These are phyloP conservation scores for Diachasma alloeum DNA, from an alignment of 1,140 invertebrate genomes.

Conservation along the genomic window DNA sequence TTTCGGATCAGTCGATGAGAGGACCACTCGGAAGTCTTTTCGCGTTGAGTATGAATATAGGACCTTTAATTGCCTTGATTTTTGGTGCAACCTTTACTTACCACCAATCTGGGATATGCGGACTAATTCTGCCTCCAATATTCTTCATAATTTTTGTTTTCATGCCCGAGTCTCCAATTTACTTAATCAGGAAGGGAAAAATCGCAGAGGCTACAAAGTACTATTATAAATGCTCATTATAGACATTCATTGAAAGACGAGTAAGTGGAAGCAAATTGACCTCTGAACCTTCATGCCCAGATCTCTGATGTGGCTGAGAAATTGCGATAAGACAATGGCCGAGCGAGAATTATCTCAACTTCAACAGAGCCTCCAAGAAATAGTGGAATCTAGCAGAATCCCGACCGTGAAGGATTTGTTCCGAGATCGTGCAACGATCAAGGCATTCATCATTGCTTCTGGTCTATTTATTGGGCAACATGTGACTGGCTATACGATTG, in stretches of 20 bases:
- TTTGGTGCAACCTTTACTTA: slow-evolving; percentile 67
- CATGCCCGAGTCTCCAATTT: slow-evolving; percentile 71
- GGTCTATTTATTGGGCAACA: slow-evolving; percentile 59
- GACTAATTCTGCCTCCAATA: slow-evolving; percentile 58
- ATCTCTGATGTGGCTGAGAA: slow-evolving; percentile 66
- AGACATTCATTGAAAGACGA: slow-evolving; percentile 30
- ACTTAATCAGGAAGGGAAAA: slow-evolving; percentile 53
- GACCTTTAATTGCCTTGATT: slow-evolving; percentile 67
- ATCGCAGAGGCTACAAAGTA: slow-evolving; percentile 53
- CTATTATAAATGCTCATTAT: background rate
- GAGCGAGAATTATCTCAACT: slow-evolving; percentile 48
- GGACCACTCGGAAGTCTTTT: slow-evolving; percentile 67
- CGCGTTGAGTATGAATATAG: slow-evolving; percentile 59
- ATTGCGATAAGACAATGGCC: slow-evolving; percentile 53
- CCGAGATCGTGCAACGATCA: slow-evolving; percentile 50
- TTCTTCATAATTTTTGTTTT: slow-evolving; percentile 61
- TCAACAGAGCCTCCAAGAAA: slow-evolving; percentile 45
- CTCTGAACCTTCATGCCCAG: slow-evolving; percentile 36
- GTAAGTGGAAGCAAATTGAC: background rate
- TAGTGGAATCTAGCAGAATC: slow-evolving; percentile 19
- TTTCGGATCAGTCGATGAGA: slow-evolving; percentile 64
- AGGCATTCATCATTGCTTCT: slow-evolving; percentile 60
- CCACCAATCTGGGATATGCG: slow-evolving; percentile 56
- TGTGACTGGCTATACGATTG: slow-evolving; percentile 55
- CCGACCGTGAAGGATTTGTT: slow-evolving; percentile 44